Conservation (phyloP, 2,113 vertebrate species). For the Corythaixoides concolor region DNA sequence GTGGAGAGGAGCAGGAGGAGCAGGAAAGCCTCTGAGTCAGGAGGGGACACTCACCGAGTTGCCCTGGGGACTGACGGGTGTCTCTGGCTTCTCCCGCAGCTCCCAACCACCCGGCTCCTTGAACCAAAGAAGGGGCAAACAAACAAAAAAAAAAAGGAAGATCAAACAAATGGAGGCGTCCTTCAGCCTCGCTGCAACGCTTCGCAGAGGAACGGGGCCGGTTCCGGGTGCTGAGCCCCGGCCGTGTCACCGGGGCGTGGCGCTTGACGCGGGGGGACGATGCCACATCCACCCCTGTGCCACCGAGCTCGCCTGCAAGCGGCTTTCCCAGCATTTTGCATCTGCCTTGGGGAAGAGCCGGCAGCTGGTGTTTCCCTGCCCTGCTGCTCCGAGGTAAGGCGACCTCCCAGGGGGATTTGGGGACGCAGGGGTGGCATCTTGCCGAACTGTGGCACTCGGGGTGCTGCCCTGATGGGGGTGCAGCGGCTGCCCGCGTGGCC, state of each 20-base stretch:
- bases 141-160: not conserved
- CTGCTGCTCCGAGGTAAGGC: not conserved
- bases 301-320: fast-evolving
- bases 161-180: not conserved
- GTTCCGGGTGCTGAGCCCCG: not conserved
- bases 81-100: not conserved
- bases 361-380: not conserved
- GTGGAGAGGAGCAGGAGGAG: not conserved
- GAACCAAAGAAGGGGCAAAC: not conserved
- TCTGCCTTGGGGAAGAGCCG: not conserved
- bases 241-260: not conserved
- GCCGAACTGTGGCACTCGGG: fast-evolving
- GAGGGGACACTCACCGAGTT: not conserved
- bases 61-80: not conserved
- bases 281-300: fast-evolving
- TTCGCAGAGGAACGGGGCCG: fast-evolving
- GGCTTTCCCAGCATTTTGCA: not conserved
- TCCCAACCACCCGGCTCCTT: not conserved
- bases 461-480: not conserved
- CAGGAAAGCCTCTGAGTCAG: slow-evolving; percentile 34
- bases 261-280: fast-evolving
- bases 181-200: not conserved
- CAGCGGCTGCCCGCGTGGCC: fast-evolving
- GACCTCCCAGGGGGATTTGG: not conserved
- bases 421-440: fast-evolving